Percentiles rank a stretch among this genome's conserved stretches.
Evolutionary conservation across 2,888 invertebrate species (phyloP).

Genomic region (Dasysyrphus tricinctus): DNA sequence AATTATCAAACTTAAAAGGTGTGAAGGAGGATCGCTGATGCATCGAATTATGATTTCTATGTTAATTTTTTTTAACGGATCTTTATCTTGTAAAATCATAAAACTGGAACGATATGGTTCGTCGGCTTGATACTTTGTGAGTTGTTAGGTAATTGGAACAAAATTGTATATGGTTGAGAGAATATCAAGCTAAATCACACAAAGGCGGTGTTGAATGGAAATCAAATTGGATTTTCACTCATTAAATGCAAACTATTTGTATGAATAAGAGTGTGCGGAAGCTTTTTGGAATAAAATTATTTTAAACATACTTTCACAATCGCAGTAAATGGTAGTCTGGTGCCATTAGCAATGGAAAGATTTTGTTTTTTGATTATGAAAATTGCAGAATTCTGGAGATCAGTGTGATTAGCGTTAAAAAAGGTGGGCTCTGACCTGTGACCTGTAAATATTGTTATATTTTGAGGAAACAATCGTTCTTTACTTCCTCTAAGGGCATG

Average conservation of each 20-base stretch:
- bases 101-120: slow-evolving; percentile 47
- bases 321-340: background rate
- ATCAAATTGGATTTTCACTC: slow-evolving; percentile 56
- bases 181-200: slow-evolving; percentile 12
- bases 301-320: slow-evolving; percentile 22
- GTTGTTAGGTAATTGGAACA: slow-evolving; percentile 64
- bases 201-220: slow-evolving; percentile 47
- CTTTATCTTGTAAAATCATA: slow-evolving; percentile 29
- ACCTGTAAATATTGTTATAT: too few relatives aligned
- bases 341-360: background rate
- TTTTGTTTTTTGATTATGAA: background rate
- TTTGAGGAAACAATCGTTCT: too few relatives aligned
- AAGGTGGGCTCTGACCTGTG: too few relatives aligned
- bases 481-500: too few relatives aligned
- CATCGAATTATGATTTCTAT: slow-evolving; percentile 48
- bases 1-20: slow-evolving; percentile 6
- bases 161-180: slow-evolving; percentile 45
- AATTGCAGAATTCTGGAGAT: background rate
- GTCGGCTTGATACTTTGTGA: slow-evolving; percentile 9
- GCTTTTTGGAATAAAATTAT: slow-evolving; percentile 10
- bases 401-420: background rate
- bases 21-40: slow-evolving; percentile 36
- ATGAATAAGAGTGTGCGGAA: slow-evolving; percentile 16
- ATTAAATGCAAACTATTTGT: slow-evolving; percentile 19
- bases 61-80: slow-evolving; percentile 41